Percentiles rank a stretch among this genome's conserved stretches.
Conservation (phyloP, 2,888 invertebrate species). For the Stenichneumon culpator region DNA sequence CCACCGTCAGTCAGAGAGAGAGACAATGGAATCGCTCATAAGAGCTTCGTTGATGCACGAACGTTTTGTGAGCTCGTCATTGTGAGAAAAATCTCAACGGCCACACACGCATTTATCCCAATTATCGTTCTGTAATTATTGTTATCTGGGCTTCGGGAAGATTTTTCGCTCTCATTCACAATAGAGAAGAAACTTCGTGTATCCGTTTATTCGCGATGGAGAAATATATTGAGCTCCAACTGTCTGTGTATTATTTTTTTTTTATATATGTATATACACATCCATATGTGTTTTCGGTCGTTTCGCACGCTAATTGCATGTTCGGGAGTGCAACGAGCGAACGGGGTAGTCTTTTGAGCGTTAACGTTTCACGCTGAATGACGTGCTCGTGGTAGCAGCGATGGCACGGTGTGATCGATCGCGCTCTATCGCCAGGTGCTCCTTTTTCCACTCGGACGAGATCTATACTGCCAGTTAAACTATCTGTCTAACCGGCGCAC, state of each 20-base stretch:
- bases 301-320: conserved; percentile 62
- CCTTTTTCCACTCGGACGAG: conserved; percentile 56
- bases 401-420: conserved; percentile 63
- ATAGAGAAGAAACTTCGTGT: conserved; percentile 31
- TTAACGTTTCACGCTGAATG: conserved; percentile 58
- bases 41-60: conserved; percentile 35
- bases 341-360: conserved; percentile 61
- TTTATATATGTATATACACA: background rate
- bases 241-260: background rate
- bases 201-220: conserved; percentile 36
- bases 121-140: conserved; percentile 63
- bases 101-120: conserved; percentile 65
- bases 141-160: conserved; percentile 47
- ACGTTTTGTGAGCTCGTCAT: conserved; percentile 38
- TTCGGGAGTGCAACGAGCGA: conserved; percentile 58
- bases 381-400: conserved; percentile 40
- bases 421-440: conserved; percentile 64
- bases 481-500: conserved; percentile 27
- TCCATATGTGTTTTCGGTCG: conserved; percentile 14
- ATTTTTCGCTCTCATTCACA: conserved; percentile 58
- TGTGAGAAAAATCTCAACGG: conserved; percentile 25
- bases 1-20: conserved; percentile 38
- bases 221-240: conserved; percentile 31
- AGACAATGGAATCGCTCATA: conserved; percentile 65
- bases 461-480: background rate